Base-by-base conservation (phyloP, 2,113 vertebrate genomes). In the Phoxinus phoxinus region DNA sequence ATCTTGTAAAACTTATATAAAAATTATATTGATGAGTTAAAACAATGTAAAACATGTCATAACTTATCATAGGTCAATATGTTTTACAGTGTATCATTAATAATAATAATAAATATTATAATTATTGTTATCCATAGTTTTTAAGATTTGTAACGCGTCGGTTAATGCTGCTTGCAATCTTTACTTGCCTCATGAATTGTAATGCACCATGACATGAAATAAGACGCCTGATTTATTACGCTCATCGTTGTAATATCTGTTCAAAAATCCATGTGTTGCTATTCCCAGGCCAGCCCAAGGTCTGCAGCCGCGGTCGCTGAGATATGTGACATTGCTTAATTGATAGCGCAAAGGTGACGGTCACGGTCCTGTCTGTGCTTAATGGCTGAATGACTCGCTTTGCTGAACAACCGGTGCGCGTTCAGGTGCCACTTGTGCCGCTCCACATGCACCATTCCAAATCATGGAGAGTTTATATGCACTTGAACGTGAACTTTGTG, bases 281-380 rank as follows among this genome's bases (percentile, higher is more conserved):
- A 88, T 92, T 92, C 91, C 90, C 92, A 92, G 86, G 91, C 87
- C 79, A 11, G 73, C 82, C 76, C 85, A 76, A 90, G 89, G 85
- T 85, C 73, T 90, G 89, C 90, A 86, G 85, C 83, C 87, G 53
- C 88, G 82, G 80, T 86, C 86, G 71, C 82, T 80, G 87, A 82
- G 83, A 86, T 73, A 77, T 80, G 88, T 90, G 87, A 87, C 89
- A 88, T 76, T 75, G n/a, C 30, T 80, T 72, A 89, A 89, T 91
- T 87, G 85, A 88, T 89, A 81, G 86, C 83, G 76, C 76, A 84
- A 81, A 88, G 88, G 85, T 90, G 88, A 87, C 86, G 84, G 91
- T 92, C 91, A 91, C 88, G 90, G 88, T 90, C 78, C 87, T 56
- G 89, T 88, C 86, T 90, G 81, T 32, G 44, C 58, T 41, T 76